A percentile compares a stretch with the other conserved stretches of the same genome.
Evolutionary conservation across 2,888 invertebrate genomes (phyloP).

Genomic region (Megamerina dolium): DNA sequence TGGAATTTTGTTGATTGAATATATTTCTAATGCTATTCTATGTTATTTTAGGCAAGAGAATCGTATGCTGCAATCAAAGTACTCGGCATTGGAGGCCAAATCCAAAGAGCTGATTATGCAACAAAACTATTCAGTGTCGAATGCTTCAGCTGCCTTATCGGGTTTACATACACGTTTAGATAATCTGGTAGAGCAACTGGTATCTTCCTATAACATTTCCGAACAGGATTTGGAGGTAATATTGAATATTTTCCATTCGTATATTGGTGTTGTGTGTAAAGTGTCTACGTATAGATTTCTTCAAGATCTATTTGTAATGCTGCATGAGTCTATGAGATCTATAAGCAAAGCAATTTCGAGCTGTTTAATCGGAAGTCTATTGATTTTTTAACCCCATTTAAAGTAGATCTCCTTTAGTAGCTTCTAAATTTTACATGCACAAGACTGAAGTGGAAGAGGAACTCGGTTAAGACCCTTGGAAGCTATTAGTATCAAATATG

Average conservation of each 20-base stretch:
- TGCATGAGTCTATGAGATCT: too few relatives aligned
- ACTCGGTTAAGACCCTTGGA: too few relatives aligned
- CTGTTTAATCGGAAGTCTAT: too few relatives aligned
- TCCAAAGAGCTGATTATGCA: conserved; percentile 60
- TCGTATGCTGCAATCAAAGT: conserved; percentile 59
- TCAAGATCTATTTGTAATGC: too few relatives aligned
- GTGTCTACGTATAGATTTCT: too few relatives aligned
- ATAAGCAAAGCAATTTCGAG: too few relatives aligned
- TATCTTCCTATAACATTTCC: conserved; percentile 68
- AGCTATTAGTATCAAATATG: too few relatives aligned
- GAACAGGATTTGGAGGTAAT: conserved; percentile 66
- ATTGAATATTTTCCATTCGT: not conserved
- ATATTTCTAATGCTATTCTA: not conserved
- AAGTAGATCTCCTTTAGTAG: too few relatives aligned
- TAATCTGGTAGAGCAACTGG: conserved; percentile 65
- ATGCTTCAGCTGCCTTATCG: conserved; percentile 63
- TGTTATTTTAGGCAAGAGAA: conserved; percentile 56
- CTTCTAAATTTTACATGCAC: too few relatives aligned
- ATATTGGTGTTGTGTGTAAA: too few relatives aligned
- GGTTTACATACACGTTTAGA: conserved; percentile 65
- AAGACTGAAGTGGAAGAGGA: too few relatives aligned
- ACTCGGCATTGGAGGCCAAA: conserved; percentile 58
- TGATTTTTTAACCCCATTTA: too few relatives aligned
- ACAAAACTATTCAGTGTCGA: conserved; percentile 64
- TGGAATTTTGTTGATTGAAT: not conserved